Percentiles rank a stretch among this genome's conserved stretches.
These are phyloP conservation scores for Drosophila nr. fundita DNA, from an alignment of 2,888 invertebrate genomes.

Conservation along the genomic window DNA sequence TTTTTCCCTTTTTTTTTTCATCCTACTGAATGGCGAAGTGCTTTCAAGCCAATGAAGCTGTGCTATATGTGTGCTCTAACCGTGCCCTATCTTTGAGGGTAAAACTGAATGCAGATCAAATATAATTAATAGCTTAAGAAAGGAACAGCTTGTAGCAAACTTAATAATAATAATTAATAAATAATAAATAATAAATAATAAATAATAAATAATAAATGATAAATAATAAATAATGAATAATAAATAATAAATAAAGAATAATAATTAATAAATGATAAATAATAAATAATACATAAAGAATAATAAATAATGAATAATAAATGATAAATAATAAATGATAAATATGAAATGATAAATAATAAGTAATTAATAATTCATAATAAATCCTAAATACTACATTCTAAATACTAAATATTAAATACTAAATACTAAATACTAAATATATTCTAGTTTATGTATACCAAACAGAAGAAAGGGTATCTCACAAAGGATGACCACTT, in stretches of 20 bases:
- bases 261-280: too few relatives aligned
- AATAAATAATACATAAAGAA: too few relatives aligned
- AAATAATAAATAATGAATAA: too few relatives aligned
- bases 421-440: too few relatives aligned
- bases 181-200: too few relatives aligned
- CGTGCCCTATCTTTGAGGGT: slow-evolving; percentile 27
- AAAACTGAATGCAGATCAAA: background rate
- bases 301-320: too few relatives aligned
- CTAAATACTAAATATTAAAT: too few relatives aligned
- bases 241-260: background rate
- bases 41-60: slow-evolving; percentile 50
- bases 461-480: slow-evolving; percentile 4
- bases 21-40: slow-evolving; percentile 34
- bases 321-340: background rate
- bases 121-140: background rate
- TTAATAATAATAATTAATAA: background rate
- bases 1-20: slow-evolving; percentile 31
- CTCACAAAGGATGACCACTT: background rate
- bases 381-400: too few relatives aligned
- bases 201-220: too few relatives aligned
- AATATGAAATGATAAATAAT: too few relatives aligned
- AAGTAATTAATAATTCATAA: too few relatives aligned
- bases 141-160: background rate
- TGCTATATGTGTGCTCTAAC: background rate
- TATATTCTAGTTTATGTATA: background rate